Conservation (phyloP, 2,113 vertebrate genomes). For the Sinocyclocheilus anophthalmus region DNA sequence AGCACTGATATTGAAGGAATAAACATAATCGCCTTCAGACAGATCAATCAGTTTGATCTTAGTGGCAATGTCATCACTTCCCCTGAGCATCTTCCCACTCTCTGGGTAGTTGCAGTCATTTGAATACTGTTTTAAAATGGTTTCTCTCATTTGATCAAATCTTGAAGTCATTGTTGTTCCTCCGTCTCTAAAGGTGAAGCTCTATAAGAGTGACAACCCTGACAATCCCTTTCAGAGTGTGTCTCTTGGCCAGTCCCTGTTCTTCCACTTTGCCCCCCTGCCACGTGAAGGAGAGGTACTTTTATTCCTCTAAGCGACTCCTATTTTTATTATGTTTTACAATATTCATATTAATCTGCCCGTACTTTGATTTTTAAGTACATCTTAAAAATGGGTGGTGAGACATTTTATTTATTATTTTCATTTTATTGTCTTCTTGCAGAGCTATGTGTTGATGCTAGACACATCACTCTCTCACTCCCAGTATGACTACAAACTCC, state of each 20-base stretch:
- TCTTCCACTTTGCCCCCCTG: constrained; percentile 95
- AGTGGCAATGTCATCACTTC: constrained; percentile 94
- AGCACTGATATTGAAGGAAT: constrained; percentile 88
- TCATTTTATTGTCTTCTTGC: constrained; percentile 42
- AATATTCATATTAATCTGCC: background rate
- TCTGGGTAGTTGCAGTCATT: constrained; percentile 79
- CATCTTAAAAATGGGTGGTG: background rate
- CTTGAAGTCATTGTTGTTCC: background rate
- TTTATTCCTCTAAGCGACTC: background rate
- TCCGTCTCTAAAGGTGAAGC: constrained; percentile 82
- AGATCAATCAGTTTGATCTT: constrained; percentile 96
- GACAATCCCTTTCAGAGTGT: constrained; percentile 95
- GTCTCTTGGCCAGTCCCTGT: constrained; percentile 90
- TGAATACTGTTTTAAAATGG: constrained; percentile 12
- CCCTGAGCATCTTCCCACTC: constrained; percentile 87
- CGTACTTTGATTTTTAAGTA: background rate
- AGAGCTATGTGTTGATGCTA: constrained; percentile 91
- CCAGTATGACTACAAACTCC: constrained; percentile 90
- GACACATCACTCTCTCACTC: constrained; percentile 88
- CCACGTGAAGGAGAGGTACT: constrained; percentile 93
- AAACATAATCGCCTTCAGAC: constrained; percentile 95
- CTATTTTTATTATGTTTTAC: background rate
- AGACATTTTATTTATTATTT: background rate
- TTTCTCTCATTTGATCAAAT: background rate
- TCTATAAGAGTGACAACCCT: constrained; percentile 93